Evolutionary conservation across 2,797 vertebrate species (phyloP).

Genomic region (Gambusia yucatana): DNA sequence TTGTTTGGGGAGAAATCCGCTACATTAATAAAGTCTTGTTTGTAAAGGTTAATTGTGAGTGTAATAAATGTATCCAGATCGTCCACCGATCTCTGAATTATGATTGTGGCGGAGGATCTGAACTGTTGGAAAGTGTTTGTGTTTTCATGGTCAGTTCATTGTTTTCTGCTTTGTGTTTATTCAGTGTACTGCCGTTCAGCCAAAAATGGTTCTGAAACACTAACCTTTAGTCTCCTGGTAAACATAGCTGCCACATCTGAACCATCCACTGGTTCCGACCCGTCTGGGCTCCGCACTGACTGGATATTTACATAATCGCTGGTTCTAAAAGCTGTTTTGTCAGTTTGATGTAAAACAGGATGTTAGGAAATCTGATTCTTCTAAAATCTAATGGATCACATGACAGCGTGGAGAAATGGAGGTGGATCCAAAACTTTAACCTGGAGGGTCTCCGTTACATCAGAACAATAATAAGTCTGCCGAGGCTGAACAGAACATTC

Average conservation of each 20-base stretch:
- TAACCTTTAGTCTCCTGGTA: conserved; percentile 70
- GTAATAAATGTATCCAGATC: neutral
- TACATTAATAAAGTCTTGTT: neutral
- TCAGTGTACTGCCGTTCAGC: conserved; percentile 26
- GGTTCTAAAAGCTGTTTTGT: neutral
- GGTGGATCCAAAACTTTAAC: neutral
- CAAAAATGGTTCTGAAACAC: conserved; percentile 51
- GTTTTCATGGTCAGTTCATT: conserved; percentile 19
- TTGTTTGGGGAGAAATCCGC: neutral
- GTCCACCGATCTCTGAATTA: no score
- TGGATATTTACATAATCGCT: neutral
- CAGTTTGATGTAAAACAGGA: neutral
- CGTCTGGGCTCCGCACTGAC: neutral
- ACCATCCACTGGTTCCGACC: neutral
- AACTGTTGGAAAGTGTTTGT: neutral
- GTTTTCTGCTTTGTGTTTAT: conserved; percentile 41
- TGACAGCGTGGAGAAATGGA: neutral
- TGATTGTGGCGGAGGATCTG: neutral
- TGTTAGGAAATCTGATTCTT: neutral
- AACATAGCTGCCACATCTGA: conserved; percentile 42
- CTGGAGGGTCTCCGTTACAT: neutral
- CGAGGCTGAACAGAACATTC: neutral
- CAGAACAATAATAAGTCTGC: neutral
- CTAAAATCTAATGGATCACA: neutral
- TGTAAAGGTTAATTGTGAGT: fast-evolving